Conservation (phyloP, 2,113 vertebrate species). For the Marcusenius ussheri region DNA sequence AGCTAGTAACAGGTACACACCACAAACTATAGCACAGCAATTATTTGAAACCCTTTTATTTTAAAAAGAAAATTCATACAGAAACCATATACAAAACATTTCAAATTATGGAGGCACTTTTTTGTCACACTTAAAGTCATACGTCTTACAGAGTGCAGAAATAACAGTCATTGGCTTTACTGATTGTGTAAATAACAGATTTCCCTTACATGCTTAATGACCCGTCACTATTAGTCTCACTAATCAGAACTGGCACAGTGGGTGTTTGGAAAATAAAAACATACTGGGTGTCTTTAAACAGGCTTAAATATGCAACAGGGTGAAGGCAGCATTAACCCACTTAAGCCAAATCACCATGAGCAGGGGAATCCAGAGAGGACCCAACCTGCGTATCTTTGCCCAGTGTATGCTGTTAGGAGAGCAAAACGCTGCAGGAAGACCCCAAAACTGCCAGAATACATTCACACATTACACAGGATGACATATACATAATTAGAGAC, state of each 20-base stretch:
- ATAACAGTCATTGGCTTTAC: conserved; percentile 11
- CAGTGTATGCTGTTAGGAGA: too few species aligned
- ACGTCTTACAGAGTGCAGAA: background rate
- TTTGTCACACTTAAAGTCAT: background rate
- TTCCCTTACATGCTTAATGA: background rate
- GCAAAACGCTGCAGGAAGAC: background rate
- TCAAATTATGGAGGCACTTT: background rate
- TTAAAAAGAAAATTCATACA: conserved; percentile 9
- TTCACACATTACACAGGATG: background rate
- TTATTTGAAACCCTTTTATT: conserved; percentile 11
- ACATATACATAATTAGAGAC: background rate
- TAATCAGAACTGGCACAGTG: background rate
- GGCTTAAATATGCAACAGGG: background rate
- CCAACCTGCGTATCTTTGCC: background rate
- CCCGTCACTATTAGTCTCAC: background rate
- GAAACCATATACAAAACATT: conserved; percentile 18
- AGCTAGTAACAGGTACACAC: background rate
- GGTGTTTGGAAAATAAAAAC: background rate
- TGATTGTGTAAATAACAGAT: background rate
- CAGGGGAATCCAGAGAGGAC: background rate
- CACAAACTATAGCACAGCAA: background rate
- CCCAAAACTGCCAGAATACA: background rate
- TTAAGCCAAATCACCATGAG: background rate
- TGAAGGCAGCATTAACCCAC: background rate
- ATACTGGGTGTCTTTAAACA: background rate